Evolutionary conservation across 2,888 invertebrate species (phyloP).

Genomic region (Acanthoscelides obtectus): DNA sequence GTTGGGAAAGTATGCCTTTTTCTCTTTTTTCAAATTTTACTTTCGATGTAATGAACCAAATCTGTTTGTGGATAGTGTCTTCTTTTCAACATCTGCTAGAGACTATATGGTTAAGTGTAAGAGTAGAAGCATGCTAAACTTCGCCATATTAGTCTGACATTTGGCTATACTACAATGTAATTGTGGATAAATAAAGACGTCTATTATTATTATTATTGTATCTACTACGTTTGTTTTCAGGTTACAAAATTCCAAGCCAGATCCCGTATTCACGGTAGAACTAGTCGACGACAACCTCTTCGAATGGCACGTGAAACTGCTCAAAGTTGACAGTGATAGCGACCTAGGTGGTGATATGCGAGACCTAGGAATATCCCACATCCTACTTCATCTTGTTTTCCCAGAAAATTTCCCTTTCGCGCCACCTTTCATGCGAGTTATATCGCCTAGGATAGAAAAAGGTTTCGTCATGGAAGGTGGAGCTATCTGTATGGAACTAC

Average conservation of each 20-base stretch:
- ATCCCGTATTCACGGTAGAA: constrained; percentile 77
- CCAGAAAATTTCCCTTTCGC: constrained; percentile 88
- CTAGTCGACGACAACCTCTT: constrained; percentile 81
- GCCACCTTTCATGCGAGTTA: constrained; percentile 72
- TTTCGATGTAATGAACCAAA: no score
- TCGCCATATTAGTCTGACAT: no score
- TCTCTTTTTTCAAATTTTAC: no score
- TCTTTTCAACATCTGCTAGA: no score
- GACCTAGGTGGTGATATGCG: constrained; percentile 77
- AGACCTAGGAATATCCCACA: constrained; percentile 68
- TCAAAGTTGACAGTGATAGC: constrained; percentile 78
- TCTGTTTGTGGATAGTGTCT: no score
- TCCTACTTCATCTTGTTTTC: constrained; percentile 75
- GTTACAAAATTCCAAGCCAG: constrained; percentile 62
- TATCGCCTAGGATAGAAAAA: constrained; percentile 59
- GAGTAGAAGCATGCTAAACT: no score
- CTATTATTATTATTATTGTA: no score
- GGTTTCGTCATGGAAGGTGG: constrained; percentile 90
- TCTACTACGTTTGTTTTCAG: constrained; percentile 41
- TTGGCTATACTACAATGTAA: no score
- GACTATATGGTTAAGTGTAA: no score
- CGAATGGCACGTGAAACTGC: constrained; percentile 82
- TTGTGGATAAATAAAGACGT: no score
- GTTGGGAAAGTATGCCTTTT: no score
- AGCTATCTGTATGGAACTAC: constrained; percentile 60